Conservation (phyloP, 2,888 invertebrate genomes). For the Pandemis heparana region DNA sequence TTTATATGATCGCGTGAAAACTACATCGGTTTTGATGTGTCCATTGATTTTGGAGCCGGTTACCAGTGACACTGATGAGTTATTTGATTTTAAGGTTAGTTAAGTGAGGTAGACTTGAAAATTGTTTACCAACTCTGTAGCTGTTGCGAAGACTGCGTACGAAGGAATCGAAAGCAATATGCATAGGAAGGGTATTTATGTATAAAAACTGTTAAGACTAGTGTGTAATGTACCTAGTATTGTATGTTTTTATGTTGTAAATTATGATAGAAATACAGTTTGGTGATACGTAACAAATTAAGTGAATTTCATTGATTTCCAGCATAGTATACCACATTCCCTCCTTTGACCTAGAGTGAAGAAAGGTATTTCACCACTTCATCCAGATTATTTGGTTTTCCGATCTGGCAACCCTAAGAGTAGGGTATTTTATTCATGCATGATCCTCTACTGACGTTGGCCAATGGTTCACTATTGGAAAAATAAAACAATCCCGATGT, state of each 20-base stretch:
- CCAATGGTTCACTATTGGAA: too few species aligned
- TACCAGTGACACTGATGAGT: slow-evolving; percentile 39
- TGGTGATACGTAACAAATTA: slow-evolving; percentile 41
- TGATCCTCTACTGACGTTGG: too few species aligned
- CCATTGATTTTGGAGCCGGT: slow-evolving; percentile 24
- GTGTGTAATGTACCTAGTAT: slow-evolving; percentile 39
- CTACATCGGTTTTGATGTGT: slow-evolving; percentile 21
- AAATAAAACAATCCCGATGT: slow-evolving; percentile 43
- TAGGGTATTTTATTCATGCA: too few species aligned
- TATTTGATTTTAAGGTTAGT: slow-evolving; percentile 31
- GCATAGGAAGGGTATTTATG: slow-evolving; percentile 22
- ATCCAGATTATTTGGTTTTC: too few species aligned
- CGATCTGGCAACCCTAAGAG: too few species aligned
- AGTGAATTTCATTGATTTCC: slow-evolving; percentile 1
- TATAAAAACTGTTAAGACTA: slow-evolving; percentile 35
- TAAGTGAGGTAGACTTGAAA: slow-evolving; percentile 8
- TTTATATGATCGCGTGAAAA: slow-evolving; percentile 9
- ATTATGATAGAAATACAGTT: slow-evolving; percentile 41
- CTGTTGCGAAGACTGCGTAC: slow-evolving; percentile 28
- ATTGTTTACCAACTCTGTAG: slow-evolving; percentile 29
- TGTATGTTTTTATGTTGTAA: slow-evolving; percentile 44
- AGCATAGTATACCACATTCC: too few species aligned
- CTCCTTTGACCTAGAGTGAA: too few species aligned
- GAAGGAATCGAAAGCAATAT: slow-evolving; percentile 41
- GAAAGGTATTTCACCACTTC: too few species aligned